Conservation (phyloP, 2,888 invertebrate genomes). For the Euplexia lucipara region DNA sequence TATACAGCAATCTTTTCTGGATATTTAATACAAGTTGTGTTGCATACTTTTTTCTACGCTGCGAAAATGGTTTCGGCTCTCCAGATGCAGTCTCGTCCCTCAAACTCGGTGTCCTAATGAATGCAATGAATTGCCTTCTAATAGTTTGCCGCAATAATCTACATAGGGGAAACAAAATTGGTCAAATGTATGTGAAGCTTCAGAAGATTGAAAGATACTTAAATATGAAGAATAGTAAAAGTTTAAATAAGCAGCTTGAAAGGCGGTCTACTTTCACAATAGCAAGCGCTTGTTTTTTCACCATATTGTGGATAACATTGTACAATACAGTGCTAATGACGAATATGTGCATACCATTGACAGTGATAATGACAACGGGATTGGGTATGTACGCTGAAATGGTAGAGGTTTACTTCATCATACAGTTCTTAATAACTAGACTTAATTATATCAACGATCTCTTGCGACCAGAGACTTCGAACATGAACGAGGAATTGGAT, state of each 20-base stretch:
- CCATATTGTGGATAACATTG: constrained; percentile 55
- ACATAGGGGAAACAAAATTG: constrained; percentile 55
- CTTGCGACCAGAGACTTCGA: constrained; percentile 53
- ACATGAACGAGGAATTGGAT: constrained; percentile 9
- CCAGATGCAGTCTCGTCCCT: constrained; percentile 66
- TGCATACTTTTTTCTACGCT: constrained; percentile 58
- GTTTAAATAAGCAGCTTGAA: constrained; percentile 65
- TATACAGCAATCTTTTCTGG: constrained; percentile 71
- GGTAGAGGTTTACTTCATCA: constrained; percentile 65
- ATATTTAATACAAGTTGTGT: constrained; percentile 63
- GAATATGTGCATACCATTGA: constrained; percentile 63
- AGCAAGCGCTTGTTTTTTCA: constrained; percentile 21
- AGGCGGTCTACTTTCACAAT: constrained; percentile 37
- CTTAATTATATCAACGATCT: constrained; percentile 70
- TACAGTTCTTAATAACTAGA: constrained; percentile 69
- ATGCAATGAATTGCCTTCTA: constrained; percentile 61
- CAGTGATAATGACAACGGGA: constrained; percentile 57
- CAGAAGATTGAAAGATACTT: constrained; percentile 78
- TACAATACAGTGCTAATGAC: constrained; percentile 65
- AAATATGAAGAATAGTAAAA: constrained; percentile 65
- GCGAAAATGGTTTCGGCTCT: constrained; percentile 60
- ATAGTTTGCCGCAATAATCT: constrained; percentile 69
- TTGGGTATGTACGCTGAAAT: constrained; percentile 69
- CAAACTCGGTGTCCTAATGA: constrained; percentile 67
- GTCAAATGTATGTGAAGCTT: constrained; percentile 78